Evolutionary conservation across 1,140 invertebrate genomes (phyloP).

Genomic region (Saccostrea echinata): DNA sequence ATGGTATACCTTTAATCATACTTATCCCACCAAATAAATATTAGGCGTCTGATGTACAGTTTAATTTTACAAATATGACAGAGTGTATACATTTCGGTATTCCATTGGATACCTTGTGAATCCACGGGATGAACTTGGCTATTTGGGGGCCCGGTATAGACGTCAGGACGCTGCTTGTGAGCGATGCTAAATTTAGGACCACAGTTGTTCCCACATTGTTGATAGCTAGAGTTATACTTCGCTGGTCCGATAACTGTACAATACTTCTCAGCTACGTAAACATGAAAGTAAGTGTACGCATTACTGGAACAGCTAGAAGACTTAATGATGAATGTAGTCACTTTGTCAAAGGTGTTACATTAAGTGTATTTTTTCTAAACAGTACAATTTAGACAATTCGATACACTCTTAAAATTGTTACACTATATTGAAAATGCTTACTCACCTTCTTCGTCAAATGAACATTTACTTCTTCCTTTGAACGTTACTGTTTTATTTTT

Average conservation of each 20-base stretch:
- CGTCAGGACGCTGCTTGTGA: slow-evolving; percentile 45
- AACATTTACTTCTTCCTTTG: slow-evolving; percentile 57
- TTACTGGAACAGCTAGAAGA: neutral
- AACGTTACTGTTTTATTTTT: slow-evolving; percentile 60
- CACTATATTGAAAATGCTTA: too few relatives aligned
- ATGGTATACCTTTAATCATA: too few relatives aligned
- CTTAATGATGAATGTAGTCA: too few relatives aligned
- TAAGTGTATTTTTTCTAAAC: too few relatives aligned
- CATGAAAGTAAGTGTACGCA: too few relatives aligned
- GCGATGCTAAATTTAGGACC: slow-evolving; percentile 64
- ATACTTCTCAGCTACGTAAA: slow-evolving; percentile 40
- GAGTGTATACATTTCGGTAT: too few relatives aligned
- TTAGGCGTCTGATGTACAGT: too few relatives aligned
- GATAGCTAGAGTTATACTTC: slow-evolving; percentile 57
- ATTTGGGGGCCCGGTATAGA: slow-evolving; percentile 62
- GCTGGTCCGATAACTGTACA: slow-evolving; percentile 56
- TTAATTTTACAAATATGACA: too few relatives aligned
- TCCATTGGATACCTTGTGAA: slow-evolving; percentile 55
- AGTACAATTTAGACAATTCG: too few relatives aligned
- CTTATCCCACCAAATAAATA: too few relatives aligned
- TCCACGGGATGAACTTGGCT: slow-evolving; percentile 60
- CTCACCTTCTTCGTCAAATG: slow-evolving; percentile 63
- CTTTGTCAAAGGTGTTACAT: too few relatives aligned
- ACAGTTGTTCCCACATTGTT: slow-evolving; percentile 26
- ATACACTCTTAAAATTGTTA: too few relatives aligned